phyloP scores from a whole-genome alignment of 2,888 invertebrate genomes.

The Dasysyrphus tricinctus region DNA sequence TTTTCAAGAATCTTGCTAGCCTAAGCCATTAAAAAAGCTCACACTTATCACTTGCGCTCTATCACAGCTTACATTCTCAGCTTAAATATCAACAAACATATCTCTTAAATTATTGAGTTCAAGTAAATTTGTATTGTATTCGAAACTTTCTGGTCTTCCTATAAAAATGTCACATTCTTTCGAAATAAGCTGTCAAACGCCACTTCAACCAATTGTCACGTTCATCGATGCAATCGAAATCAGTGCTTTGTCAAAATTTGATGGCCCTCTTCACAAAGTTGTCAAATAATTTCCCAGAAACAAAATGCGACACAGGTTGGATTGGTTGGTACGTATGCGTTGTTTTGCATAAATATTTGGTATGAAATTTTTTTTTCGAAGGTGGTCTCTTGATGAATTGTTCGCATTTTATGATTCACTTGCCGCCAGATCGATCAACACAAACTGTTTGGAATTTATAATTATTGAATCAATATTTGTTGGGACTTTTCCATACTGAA shows the following conservation, averaged over 20 bases:
- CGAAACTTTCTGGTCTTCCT: slow-evolving; percentile 3
- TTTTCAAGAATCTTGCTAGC: no score
- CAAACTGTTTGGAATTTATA: slow-evolving; percentile 28
- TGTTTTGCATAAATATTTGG: slow-evolving; percentile 36
- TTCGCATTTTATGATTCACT: slow-evolving; percentile 25
- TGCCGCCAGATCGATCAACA: neutral
- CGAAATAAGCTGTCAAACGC: slow-evolving; percentile 20
- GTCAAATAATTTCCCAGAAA: slow-evolving; percentile 31
- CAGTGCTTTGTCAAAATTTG: slow-evolving; percentile 30
- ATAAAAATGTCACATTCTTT: slow-evolving; percentile 43
- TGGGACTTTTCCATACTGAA: neutral
- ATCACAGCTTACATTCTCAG: neutral
- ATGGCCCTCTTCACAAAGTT: slow-evolving; percentile 4
- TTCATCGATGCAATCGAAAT: slow-evolving; percentile 26
- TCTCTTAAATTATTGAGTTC: neutral
- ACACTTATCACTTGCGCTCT: neutral
- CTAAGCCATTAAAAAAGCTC: neutral
- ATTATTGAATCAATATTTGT: slow-evolving; percentile 8
- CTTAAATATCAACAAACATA: neutral
- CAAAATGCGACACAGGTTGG: slow-evolving; percentile 15
- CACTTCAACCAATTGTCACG: slow-evolving; percentile 25
- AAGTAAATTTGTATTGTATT: neutral
- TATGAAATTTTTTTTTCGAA: neutral
- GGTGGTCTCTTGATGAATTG: slow-evolving; percentile 15
- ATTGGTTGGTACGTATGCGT: neutral